phyloP scores from a whole-genome alignment of 2,888 invertebrate species.

The Epicampocera succincta region DNA sequence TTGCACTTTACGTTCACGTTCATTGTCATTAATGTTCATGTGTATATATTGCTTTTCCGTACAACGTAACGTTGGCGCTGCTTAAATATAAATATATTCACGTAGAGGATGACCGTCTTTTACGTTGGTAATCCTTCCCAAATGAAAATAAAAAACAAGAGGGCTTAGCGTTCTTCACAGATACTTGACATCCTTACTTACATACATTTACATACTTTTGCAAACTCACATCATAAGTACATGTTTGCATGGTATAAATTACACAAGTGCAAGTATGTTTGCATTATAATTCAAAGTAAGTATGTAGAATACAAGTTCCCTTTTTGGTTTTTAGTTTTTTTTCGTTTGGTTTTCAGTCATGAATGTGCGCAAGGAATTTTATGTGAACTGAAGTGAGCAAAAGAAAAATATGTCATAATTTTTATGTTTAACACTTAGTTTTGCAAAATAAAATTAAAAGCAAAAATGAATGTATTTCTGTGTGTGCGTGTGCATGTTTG shows the following conservation, averaged over 20 bases:
- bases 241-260: conserved; percentile 4
- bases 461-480: conserved; percentile 54
- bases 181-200: no score
- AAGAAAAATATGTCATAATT: conserved; percentile 65
- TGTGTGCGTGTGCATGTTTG: conserved; percentile 9
- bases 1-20: no score
- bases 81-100: no score
- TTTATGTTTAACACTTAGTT: conserved; percentile 64
- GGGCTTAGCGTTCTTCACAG: no score
- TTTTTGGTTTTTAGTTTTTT: conserved; percentile 6
- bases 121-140: no score
- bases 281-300: conserved; percentile 36
- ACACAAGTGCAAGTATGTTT: conserved; percentile 22
- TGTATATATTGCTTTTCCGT: no score
- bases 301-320: conserved; percentile 37
- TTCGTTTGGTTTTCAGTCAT: conserved; percentile 12
- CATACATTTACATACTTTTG: no score
- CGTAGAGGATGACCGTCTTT: no score
- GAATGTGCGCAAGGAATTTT: neutral
- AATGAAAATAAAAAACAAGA: no score
- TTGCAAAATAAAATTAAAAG: conserved; percentile 40
- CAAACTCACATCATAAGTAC: neutral
- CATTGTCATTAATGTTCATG: no score
- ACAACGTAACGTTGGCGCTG: no score
- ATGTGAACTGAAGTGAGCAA: conserved; percentile 14